Conservation (phyloP, 2,797 vertebrate genomes). For the Sternotherus odoratus region DNA sequence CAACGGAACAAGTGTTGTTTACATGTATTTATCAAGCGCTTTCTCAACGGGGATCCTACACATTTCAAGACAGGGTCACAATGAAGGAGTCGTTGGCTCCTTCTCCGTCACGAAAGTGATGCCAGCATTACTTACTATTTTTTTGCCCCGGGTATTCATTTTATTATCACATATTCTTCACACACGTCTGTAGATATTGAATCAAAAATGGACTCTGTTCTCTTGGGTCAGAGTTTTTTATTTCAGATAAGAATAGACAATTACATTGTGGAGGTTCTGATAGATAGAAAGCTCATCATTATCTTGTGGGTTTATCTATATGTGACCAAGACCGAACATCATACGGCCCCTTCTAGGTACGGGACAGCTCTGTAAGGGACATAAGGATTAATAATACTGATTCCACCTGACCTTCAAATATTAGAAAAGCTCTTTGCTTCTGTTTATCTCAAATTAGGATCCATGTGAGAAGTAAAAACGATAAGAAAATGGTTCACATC, state of each 20-base stretch:
- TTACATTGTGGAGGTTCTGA: background rate
- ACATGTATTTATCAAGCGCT: background rate
- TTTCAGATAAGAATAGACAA: background rate
- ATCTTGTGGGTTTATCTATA: background rate
- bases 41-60: accelerated
- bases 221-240: background rate
- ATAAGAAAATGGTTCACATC: too few species aligned
- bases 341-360: background rate
- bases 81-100: background rate
- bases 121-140: background rate
- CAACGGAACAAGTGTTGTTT: background rate
- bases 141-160: background rate
- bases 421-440: too few species aligned
- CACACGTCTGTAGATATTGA: background rate
- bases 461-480: too few species aligned
- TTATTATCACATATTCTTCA: background rate
- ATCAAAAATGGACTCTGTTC: background rate
- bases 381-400: too few species aligned
- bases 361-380: background rate
- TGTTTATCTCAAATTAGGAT: too few species aligned
- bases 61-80: background rate
- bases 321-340: background rate
- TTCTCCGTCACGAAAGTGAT: background rate
- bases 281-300: background rate
- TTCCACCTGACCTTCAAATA: too few species aligned